phyloP scores from a whole-genome alignment of 2,888 invertebrate species.

The Argyresthia albistria region DNA sequence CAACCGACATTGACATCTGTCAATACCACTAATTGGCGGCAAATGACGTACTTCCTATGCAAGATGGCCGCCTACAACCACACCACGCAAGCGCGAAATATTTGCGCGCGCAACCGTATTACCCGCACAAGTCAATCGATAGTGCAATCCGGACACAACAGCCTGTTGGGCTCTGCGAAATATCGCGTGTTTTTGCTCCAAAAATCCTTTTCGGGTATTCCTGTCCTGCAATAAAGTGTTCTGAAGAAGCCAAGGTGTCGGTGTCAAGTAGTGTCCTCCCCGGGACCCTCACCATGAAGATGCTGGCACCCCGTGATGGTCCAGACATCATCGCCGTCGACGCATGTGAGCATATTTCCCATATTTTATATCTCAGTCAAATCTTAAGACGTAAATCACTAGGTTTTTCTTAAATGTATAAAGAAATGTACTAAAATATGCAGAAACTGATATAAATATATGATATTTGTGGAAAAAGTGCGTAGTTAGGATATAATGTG shows the following conservation, averaged over 20 bases:
- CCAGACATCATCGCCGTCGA: constrained; percentile 73
- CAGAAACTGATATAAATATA: no score
- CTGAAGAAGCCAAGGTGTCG: constrained; percentile 52
- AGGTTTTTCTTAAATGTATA: neutral
- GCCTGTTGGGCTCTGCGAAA: constrained; percentile 54
- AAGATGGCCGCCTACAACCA: constrained; percentile 23
- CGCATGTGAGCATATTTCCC: constrained; percentile 32
- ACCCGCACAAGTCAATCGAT: constrained; percentile 54
- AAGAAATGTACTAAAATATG: no score
- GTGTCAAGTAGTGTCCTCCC: constrained; percentile 56
- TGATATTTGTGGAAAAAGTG: neutral
- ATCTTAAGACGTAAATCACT: no score
- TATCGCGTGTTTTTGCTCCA: constrained; percentile 9
- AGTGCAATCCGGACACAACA: constrained; percentile 53
- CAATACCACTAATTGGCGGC: constrained; percentile 18
- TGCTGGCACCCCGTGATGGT: constrained; percentile 65
- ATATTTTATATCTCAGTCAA: no score
- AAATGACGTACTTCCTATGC: constrained; percentile 50
- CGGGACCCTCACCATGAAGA: constrained; percentile 62
- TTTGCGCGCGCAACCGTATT: constrained; percentile 24
- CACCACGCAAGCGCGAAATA: constrained; percentile 17
- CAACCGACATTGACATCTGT: constrained; percentile 13
- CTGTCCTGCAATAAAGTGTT: constrained; percentile 15
- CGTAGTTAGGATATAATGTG: neutral
- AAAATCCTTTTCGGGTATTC: constrained; percentile 17